A percentile compares a stretch with the other conserved stretches of the same genome.
These are phyloP conservation scores for Benthosema pterotum DNA, from an alignment of 2,797 vertebrate species.

Conservation along the genomic window DNA sequence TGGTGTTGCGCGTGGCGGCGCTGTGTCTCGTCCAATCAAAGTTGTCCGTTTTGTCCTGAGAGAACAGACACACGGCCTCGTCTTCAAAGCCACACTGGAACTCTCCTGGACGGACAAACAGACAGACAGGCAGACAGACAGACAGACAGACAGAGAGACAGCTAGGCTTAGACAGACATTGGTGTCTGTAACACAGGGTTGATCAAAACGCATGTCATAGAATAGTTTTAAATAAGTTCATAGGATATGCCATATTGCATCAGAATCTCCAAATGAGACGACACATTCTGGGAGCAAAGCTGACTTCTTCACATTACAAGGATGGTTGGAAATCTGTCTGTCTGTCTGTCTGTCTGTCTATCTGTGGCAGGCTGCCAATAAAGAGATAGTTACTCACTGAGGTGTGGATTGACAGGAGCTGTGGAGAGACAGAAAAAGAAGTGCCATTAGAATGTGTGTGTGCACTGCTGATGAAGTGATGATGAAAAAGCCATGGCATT, in stretches of 20 bases:
- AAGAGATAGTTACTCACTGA: constrained; percentile 65
- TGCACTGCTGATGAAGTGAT: neutral
- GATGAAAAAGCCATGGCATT: no score
- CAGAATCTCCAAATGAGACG: no score
- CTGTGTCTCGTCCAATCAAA: constrained; percentile 97
- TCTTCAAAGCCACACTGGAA: constrained; percentile 97
- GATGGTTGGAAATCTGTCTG: no score
- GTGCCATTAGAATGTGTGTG: neutral
- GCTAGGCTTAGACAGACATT: neutral
- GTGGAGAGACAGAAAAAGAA: constrained; percentile 35
- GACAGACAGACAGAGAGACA: neutral
- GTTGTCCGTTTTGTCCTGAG: constrained; percentile 91
- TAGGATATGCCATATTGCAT: no score
- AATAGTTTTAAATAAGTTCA: no score
- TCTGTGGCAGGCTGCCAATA: neutral
- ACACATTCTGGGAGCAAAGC: no score
- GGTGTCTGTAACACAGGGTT: no score
- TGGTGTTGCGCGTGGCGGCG: constrained; percentile 90
- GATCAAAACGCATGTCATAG: neutral
- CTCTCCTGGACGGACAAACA: constrained; percentile 80
- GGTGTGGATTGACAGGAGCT: constrained; percentile 76
- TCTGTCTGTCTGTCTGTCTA: neutral
- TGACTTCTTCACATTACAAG: no score
- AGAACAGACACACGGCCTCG: constrained; percentile 92
- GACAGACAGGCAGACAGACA: constrained; percentile 24